Evolutionary conservation across 53 echinoderm and acorn worm species (phyloP).

Genomic region (Luidia sarsii): DNA sequence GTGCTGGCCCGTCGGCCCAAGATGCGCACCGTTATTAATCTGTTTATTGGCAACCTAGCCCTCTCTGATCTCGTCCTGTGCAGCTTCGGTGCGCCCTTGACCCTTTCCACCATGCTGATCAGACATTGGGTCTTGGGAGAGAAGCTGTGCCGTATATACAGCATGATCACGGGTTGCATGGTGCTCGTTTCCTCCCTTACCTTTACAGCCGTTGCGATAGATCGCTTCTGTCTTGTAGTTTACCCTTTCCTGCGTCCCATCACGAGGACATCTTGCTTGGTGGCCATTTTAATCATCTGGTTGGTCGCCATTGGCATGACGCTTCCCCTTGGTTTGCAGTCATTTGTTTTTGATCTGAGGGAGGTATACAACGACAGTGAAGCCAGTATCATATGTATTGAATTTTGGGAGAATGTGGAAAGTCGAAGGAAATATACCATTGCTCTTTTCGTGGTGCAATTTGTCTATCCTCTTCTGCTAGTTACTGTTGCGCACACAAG

Average conservation of each 20-base stretch:
- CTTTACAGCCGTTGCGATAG: constrained; percentile 84
- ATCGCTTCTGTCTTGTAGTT: constrained; percentile 91
- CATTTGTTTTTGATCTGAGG: constrained; percentile 54
- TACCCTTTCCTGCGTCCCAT: constrained; percentile 88
- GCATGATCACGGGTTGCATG: constrained; percentile 67
- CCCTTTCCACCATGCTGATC: constrained; percentile 52
- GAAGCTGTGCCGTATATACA: constrained; percentile 61
- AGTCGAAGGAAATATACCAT: constrained; percentile 48
- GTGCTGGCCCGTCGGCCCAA: constrained; percentile 82
- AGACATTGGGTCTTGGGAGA: constrained; percentile 65
- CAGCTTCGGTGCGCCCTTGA: constrained; percentile 74
- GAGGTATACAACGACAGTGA: neutral
- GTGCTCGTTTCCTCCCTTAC: constrained; percentile 88
- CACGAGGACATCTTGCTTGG: constrained; percentile 66
- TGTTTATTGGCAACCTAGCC: constrained; percentile 87
- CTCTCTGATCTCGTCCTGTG: constrained; percentile 74
- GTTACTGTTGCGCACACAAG: constrained; percentile 83
- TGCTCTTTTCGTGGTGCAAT: constrained; percentile 55
- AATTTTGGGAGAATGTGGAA: constrained; percentile 44
- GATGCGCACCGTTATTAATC: constrained; percentile 91
- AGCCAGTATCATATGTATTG: constrained; percentile 31
- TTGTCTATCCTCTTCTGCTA: constrained; percentile 65
- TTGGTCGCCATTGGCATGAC: constrained; percentile 62
- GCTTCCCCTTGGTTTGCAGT: constrained; percentile 64
- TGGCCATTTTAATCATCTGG: constrained; percentile 80